Percentiles rank a stretch among this genome's conserved stretches.
These are phyloP conservation scores for Epizoanthus stellaris DNA, from an alignment of 92 coral and sea anemone genomes.

Conservation along the genomic window DNA sequence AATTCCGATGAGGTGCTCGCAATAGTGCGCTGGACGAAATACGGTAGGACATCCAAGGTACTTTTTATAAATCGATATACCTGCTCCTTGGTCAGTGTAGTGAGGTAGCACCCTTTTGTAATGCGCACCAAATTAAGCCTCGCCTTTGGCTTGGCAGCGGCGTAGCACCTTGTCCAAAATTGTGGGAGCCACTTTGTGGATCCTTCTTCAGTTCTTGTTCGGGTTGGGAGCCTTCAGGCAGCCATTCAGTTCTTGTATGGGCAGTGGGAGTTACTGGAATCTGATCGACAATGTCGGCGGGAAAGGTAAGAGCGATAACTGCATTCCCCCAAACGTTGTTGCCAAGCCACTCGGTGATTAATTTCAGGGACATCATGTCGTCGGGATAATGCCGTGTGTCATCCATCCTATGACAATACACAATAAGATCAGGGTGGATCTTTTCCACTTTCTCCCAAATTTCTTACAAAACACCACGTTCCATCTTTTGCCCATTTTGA, in stretches of 20 bases:
- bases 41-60: too few species aligned
- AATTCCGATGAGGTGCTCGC: too few species aligned
- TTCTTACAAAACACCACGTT: not conserved
- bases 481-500: not conserved
- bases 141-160: not conserved
- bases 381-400: not conserved
- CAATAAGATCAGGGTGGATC: not conserved
- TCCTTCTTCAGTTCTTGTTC: not conserved
- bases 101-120: not conserved
- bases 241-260: not conserved
- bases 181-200: not conserved
- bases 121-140: not conserved
- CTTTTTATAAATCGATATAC: too few species aligned
- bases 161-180: not conserved
- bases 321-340: not conserved
- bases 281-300: not conserved
- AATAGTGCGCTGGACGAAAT: too few species aligned
- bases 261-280: not conserved
- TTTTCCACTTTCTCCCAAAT: not conserved
- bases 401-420: conserved; percentile 2
- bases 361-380: not conserved
- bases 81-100: not conserved
- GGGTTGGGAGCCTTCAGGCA: not conserved
- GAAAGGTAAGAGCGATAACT: not conserved
- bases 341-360: not conserved